phyloP scores from a whole-genome alignment of 2,113 vertebrate species.

The Corydoras sp. region DNA sequence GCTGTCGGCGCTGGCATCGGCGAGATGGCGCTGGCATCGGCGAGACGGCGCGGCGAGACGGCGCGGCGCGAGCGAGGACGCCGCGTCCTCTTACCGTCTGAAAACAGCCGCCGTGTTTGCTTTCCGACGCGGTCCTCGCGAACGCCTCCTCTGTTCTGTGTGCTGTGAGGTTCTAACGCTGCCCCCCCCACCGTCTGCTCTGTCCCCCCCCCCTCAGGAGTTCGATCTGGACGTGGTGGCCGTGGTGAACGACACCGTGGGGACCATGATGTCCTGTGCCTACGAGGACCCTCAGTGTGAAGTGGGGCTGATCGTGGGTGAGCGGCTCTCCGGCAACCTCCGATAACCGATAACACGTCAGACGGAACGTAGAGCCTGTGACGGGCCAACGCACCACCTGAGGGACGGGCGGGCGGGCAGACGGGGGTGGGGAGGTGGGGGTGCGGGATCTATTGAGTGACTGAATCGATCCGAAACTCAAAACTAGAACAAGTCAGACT shows the following conservation, averaged over 20 bases:
- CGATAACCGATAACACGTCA: background rate
- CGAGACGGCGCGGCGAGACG: background rate
- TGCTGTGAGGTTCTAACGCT: background rate
- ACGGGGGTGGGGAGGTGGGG: too few relatives aligned
- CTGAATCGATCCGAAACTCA: too few relatives aligned
- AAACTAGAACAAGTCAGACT: too few relatives aligned
- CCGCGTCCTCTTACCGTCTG: too few relatives aligned
- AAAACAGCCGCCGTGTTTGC: background rate
- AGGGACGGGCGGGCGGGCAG: background rate
- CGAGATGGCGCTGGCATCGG: background rate
- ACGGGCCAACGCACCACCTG: too few relatives aligned
- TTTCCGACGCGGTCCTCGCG: background rate
- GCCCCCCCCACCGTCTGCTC: too few relatives aligned
- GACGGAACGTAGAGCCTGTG: too few relatives aligned
- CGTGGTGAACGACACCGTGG: slow-evolving; percentile 91
- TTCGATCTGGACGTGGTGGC: slow-evolving; percentile 92
- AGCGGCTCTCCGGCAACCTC: slow-evolving; percentile 46
- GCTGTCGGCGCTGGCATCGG: background rate
- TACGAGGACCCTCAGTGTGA: slow-evolving; percentile 90
- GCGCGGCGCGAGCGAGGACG: background rate
- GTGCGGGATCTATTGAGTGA: too few relatives aligned
- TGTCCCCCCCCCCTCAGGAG: slow-evolving; percentile 63
- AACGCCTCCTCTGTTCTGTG: background rate
- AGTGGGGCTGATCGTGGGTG: slow-evolving; percentile 92
- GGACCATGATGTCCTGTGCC: slow-evolving; percentile 97